Conservation (phyloP, 2,113 vertebrate species). For the Patagioenas fasciata region DNA sequence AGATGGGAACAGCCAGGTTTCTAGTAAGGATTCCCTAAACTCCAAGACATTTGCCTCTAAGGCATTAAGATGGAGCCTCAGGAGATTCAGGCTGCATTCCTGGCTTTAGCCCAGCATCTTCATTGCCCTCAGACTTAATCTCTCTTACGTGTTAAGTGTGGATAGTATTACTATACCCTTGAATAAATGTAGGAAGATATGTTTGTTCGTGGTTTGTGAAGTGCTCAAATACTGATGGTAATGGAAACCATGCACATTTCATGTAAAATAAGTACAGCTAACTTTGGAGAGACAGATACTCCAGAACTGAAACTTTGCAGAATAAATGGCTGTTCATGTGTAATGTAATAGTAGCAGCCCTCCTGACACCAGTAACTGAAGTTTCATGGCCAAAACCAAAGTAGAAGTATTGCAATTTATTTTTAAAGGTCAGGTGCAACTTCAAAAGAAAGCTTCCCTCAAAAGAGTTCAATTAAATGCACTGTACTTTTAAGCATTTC, state of each 20-base stretch:
- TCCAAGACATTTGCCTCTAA: background rate
- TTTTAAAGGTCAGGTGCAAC: background rate
- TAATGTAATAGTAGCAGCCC: background rate
- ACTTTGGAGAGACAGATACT: background rate
- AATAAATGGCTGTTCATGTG: background rate
- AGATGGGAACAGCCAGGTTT: background rate
- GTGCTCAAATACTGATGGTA: conserved; percentile 3
- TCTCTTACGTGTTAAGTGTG: background rate
- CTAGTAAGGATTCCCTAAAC: background rate
- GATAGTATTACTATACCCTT: background rate
- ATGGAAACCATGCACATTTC: background rate
- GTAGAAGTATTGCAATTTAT: background rate
- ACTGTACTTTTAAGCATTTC: background rate
- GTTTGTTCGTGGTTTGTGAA: background rate
- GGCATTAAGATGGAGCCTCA: background rate
- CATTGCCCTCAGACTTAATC: background rate
- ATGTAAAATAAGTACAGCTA: background rate
- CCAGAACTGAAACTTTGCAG: background rate
- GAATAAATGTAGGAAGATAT: background rate
- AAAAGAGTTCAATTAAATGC: background rate
- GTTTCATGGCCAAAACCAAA: background rate
- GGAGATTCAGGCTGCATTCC: background rate
- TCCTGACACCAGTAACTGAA: background rate
- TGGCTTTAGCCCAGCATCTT: background rate
- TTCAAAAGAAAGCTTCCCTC: background rate